phyloP scores from a whole-genome alignment of 2,113 vertebrate genomes.

The Natator depressus region DNA sequence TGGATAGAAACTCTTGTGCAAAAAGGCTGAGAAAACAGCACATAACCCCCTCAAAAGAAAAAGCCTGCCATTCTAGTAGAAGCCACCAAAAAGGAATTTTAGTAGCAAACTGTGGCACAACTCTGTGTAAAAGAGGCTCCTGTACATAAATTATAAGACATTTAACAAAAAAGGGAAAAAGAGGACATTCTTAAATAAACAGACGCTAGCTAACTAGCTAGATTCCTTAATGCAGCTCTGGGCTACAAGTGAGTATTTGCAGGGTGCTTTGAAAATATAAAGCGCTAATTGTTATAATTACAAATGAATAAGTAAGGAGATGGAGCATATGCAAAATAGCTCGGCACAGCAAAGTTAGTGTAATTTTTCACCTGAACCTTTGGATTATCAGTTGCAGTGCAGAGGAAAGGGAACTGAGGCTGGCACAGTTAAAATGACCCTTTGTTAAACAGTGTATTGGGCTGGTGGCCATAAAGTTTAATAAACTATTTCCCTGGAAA shows the following conservation, averaged over 20 bases:
- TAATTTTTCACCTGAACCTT: neutral
- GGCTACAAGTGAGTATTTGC: neutral
- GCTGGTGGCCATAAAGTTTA: neutral
- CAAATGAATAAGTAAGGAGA: neutral
- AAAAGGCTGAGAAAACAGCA: conserved; percentile 43
- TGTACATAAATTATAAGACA: conserved; percentile 34
- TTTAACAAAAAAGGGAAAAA: neutral
- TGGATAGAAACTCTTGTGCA: conserved; percentile 60
- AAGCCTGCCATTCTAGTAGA: conserved; percentile 50
- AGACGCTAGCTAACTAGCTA: neutral
- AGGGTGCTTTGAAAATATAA: neutral
- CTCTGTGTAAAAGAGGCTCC: conserved; percentile 44
- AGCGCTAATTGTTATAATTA: neutral
- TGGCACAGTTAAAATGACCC: neutral
- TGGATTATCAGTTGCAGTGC: neutral
- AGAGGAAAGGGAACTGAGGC: neutral
- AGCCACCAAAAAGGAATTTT: conserved; percentile 61
- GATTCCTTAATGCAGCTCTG: neutral
- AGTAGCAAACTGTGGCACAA: conserved; percentile 46
- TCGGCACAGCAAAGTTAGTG: neutral
- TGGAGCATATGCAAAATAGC: neutral
- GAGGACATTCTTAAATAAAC: conserved; percentile 30
- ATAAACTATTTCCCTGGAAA: neutral
- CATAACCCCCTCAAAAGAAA: conserved; percentile 62
- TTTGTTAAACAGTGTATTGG: neutral